Evolutionary conservation across 2,797 vertebrate species (phyloP).

Genomic region (Simalia tracyae): DNA sequence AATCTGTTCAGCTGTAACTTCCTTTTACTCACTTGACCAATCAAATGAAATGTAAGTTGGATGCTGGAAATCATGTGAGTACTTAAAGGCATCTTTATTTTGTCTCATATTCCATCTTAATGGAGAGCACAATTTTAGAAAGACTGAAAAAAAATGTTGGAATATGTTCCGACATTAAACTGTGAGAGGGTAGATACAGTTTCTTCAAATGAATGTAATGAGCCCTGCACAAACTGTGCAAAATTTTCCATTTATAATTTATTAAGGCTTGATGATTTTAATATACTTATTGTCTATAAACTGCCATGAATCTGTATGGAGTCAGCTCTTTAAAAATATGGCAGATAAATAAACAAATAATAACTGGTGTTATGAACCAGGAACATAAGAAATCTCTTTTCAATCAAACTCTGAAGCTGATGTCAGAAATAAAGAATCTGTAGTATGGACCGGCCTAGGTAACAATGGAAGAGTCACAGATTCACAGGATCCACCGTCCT

Average conservation of each 20-base stretch:
- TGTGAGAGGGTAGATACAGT: not conserved
- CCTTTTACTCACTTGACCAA: conserved; percentile 53
- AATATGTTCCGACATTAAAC: not conserved
- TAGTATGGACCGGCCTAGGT: too few relatives aligned
- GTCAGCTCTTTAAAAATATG: not conserved
- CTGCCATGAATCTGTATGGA: not conserved
- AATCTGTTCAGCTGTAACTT: conserved; percentile 52
- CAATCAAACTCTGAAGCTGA: not conserved
- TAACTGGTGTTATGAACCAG: not conserved
- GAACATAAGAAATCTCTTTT: not conserved
- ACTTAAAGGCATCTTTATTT: not conserved
- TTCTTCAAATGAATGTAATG: not conserved
- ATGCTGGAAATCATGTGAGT: conserved; percentile 9
- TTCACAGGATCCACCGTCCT: too few relatives aligned
- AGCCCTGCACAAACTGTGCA: not conserved
- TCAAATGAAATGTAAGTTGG: conserved; percentile 51
- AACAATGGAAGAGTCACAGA: too few relatives aligned
- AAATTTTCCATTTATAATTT: not conserved
- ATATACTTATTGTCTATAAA: not conserved
- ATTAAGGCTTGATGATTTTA: not conserved
- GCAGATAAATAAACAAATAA: not conserved
- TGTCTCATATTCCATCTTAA: not conserved
- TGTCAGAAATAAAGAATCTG: not conserved
- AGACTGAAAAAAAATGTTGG: not conserved
- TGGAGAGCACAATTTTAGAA: not conserved